Base-by-base conservation (phyloP, 35 echinoderm and acorn worm genomes). In the Apostichopus parvimensis region DNA sequence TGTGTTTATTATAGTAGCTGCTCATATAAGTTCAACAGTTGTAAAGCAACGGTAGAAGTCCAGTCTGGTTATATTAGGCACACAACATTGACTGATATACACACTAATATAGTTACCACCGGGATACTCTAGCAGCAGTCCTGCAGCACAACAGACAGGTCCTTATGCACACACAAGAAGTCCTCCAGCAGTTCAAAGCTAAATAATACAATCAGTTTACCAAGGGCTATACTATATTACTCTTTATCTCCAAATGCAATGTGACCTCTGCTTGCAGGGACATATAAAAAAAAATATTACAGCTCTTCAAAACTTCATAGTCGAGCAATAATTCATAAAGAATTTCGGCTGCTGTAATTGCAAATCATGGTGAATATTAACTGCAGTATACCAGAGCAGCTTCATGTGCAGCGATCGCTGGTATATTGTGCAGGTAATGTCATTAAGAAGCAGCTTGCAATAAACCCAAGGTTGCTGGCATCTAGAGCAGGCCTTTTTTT, bases 391-490 rank as follows among this genome's bases (percentile, higher is more conserved):
- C 34, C 71, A 75, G 71, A 75, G 71, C 71, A 75, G 71, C 58
- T 75, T 18, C 6, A 75, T 20, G 71, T n/a, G 71, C 20, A 18
- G 12, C 7, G 71, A 14, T 22, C 17, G 11, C 14, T 75, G 11
- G 71, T 75, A 75, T 75, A 75, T 75, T 75, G 71, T 75, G 71
- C 71, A 75, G 71, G 11, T 75, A 75, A 75, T 75, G 71, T 75
- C 71, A 75, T 75, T 75, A 75, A 75, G 71, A 75, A 20, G 71
- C 71, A 20, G 17, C 64, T 68, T 75, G 71, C 71, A 75, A 3
- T 18, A 13, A 75, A 18, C 11, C 71, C 20, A 75, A 75, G 11
- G 71, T 18, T 20, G 71, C 17, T 75, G 71, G 71, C 71, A 75
- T 75, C 71, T 22, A 75, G 71, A 75, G 71, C n/a, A 22, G n/a